Percentiles rank a stretch among this genome's conserved stretches.
Evolutionary conservation across 2,113 vertebrate species (phyloP).

Genomic region (Morphnarchus princeps): DNA sequence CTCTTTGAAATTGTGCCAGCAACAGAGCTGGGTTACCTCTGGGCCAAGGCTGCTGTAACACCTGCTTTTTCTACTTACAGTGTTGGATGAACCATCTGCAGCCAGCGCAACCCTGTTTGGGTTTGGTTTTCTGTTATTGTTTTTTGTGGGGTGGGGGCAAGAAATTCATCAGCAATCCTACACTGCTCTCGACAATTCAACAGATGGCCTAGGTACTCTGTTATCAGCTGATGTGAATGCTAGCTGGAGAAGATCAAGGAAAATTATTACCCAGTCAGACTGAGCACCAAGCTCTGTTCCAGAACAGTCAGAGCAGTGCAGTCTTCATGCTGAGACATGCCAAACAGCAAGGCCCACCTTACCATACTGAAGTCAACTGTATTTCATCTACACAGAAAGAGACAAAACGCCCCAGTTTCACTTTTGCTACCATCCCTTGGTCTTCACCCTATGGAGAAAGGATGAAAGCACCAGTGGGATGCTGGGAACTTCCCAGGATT

Average conservation of each 20-base stretch:
- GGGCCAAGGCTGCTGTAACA: constrained; percentile 63
- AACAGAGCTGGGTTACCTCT: constrained; percentile 55
- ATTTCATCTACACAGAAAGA: background rate
- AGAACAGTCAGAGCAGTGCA: background rate
- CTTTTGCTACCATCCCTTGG: background rate
- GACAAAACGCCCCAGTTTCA: background rate
- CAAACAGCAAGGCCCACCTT: background rate
- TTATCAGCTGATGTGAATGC: background rate
- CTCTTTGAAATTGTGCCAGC: constrained; percentile 47
- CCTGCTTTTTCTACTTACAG: constrained; percentile 44
- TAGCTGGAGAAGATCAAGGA: background rate
- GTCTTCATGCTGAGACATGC: background rate
- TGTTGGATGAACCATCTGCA: constrained; percentile 53
- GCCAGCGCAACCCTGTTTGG: constrained; percentile 1
- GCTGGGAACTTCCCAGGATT: background rate
- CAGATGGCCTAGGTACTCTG: constrained; percentile 34
- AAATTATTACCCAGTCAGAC: background rate
- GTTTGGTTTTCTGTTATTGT: constrained; percentile 10
- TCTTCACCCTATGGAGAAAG: background rate
- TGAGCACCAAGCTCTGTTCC: background rate
- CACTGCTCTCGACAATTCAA: constrained; percentile 23
- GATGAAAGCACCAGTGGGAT: background rate
- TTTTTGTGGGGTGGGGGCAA: background rate
- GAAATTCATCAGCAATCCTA: constrained; percentile 47
- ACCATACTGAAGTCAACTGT: background rate